These are phyloP conservation scores for Pygmarrhopalites habei DNA, from an alignment of 1,140 invertebrate species.

Conservation along the genomic window DNA sequence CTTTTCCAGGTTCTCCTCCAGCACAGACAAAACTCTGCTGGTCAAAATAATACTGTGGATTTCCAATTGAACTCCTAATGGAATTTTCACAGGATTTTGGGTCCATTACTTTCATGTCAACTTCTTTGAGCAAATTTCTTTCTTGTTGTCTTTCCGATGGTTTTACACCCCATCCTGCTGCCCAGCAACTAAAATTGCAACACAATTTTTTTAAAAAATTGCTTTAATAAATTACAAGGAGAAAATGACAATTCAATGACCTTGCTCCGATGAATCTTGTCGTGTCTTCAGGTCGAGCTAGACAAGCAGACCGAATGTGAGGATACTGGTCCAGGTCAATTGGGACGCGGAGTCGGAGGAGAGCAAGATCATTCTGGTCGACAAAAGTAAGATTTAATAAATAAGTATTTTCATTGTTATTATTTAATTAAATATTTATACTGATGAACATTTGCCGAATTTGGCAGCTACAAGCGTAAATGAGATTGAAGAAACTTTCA, in stretches of 20 bases:
- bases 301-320: constrained; percentile 63
- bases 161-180: constrained; percentile 62
- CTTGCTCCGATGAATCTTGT: constrained; percentile 12
- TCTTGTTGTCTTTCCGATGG: constrained; percentile 53
- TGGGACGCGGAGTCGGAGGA: constrained; percentile 52
- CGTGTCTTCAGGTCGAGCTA: constrained; percentile 48
- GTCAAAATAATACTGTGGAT: constrained; percentile 54
- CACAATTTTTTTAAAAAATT: not conserved
- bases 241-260: no score
- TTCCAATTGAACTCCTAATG: constrained; percentile 57
- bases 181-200: constrained; percentile 47
- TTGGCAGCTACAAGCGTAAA: no score
- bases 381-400: not conserved
- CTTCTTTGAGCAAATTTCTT: constrained; percentile 54
- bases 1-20: constrained; percentile 64
- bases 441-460: no score
- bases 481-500: no score
- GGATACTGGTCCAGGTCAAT: constrained; percentile 54
- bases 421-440: no score
- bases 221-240: no score
- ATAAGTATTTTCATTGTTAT: not conserved
- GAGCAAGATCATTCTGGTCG: constrained; percentile 61
- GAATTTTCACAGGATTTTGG: constrained; percentile 54
- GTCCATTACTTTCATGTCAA: constrained; percentile 60
- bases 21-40: constrained; percentile 64